Evolutionary conservation across 2,888 invertebrate species (phyloP).

Genomic region (Ormyrus pomaceus): DNA sequence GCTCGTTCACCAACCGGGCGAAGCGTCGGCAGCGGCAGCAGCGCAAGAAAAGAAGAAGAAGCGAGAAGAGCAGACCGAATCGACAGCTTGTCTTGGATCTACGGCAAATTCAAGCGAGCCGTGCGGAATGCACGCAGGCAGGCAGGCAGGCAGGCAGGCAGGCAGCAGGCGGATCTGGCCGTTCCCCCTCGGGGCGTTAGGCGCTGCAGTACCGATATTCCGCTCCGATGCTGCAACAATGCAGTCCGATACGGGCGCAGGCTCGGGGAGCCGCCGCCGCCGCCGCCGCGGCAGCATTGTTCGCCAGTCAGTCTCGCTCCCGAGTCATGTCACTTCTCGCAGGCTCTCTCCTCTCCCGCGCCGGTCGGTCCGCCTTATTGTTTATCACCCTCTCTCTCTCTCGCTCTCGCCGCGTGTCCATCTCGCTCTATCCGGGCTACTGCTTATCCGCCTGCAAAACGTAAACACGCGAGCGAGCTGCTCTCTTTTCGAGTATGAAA

Average conservation of each 20-base stretch:
- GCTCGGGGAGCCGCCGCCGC: conserved; percentile 33
- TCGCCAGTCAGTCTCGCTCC: conserved; percentile 50
- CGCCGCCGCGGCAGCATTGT: conserved; percentile 46
- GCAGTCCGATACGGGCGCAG: conserved; percentile 46
- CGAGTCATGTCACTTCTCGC: conserved; percentile 22
- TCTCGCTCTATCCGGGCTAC: neutral
- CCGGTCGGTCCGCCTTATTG: conserved; percentile 32
- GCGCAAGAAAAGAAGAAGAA: neutral
- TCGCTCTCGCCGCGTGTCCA: neutral
- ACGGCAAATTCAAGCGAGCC: conserved; percentile 17
- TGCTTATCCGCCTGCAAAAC: too few relatives aligned
- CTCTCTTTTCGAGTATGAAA: too few relatives aligned
- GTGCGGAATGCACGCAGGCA: conserved; percentile 20
- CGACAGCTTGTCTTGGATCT: conserved; percentile 30
- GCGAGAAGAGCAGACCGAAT: conserved; percentile 10
- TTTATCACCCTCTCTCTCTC: conserved; percentile 35
- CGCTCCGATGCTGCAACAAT: conserved; percentile 55
- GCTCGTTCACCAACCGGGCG: neutral
- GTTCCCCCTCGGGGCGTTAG: neutral
- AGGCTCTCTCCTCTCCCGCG: conserved; percentile 3
- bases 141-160: conserved; percentile 3
- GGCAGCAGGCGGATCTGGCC: conserved; percentile 3
- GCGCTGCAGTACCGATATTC: conserved; percentile 45
- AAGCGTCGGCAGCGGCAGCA: neutral
- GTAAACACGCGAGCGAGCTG: too few relatives aligned